Evolutionary conservation across 1,140 invertebrate species (phyloP).

Genomic region (Prorops nasuta): DNA sequence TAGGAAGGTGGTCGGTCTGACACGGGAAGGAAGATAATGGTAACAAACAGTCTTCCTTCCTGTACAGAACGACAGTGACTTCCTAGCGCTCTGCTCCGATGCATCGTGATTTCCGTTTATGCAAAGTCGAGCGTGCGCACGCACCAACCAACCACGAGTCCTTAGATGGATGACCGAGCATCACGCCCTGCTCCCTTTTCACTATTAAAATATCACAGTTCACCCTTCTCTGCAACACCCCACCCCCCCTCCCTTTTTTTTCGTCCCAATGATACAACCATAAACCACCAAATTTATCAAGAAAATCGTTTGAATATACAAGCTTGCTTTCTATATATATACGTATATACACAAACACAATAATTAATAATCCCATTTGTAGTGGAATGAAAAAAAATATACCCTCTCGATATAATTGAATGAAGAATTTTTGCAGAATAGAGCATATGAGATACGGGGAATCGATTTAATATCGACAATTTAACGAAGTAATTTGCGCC

Average conservation of each 20-base stretch:
- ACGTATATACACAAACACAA: too few species aligned
- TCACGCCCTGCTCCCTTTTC: slow-evolving; percentile 36
- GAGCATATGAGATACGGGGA: too few species aligned
- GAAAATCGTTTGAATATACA: slow-evolving; percentile 42
- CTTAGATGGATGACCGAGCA: slow-evolving; percentile 44
- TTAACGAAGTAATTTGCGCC: too few species aligned
- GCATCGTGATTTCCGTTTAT: slow-evolving; percentile 45
- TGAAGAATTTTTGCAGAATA: too few species aligned
- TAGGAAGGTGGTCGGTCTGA: slow-evolving; percentile 5
- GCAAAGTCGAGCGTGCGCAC: slow-evolving; percentile 43
- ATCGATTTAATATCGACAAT: too few species aligned
- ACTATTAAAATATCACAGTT: slow-evolving; percentile 44
- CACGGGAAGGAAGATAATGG: slow-evolving; percentile 38
- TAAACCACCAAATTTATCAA: too few species aligned
- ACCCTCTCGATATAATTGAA: too few species aligned
- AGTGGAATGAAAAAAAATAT: too few species aligned
- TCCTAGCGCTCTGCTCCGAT: slow-evolving; percentile 6
- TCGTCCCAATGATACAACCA: too few species aligned
- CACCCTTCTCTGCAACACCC: slow-evolving; percentile 5
- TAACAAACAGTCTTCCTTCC: slow-evolving; percentile 49
- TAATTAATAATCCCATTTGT: too few species aligned
- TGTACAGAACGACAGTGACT: slow-evolving; percentile 32
- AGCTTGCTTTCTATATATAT: too few species aligned
- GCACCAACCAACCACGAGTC: slow-evolving; percentile 18
- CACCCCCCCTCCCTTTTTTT: not conserved